A percentile compares a stretch with the other conserved stretches of the same genome.
These are phyloP conservation scores for Lepidotrigona ventralis DNA, from an alignment of 1,140 invertebrate genomes.

Conservation along the genomic window DNA sequence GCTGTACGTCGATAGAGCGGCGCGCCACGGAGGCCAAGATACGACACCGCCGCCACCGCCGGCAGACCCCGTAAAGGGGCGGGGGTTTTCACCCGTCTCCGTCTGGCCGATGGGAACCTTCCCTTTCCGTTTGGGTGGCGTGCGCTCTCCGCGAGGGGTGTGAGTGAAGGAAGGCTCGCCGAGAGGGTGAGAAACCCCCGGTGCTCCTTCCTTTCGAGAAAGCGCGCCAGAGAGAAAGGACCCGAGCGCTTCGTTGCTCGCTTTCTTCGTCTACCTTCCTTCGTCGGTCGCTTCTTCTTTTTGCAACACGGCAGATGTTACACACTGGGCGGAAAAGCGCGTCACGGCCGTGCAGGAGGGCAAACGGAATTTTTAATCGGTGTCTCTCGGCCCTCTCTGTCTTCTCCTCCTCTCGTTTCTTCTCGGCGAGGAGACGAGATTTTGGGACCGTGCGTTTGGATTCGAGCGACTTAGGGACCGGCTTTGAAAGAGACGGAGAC, in stretches of 20 bases:
- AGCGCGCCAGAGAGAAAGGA: conserved; percentile 58
- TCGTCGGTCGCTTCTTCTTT: conserved; percentile 49
- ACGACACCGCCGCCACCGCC: conserved; percentile 79
- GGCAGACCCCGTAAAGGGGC: conserved; percentile 78
- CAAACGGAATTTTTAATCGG: conserved; percentile 77
- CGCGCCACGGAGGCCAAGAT: conserved; percentile 80
- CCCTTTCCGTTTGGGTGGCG: conserved; percentile 16
- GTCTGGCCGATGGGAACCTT: background rate
- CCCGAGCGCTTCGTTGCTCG: background rate
- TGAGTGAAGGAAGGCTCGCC: conserved; percentile 39
- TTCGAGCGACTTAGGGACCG: too few species aligned
- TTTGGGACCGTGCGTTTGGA: background rate
- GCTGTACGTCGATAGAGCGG: conserved; percentile 80
- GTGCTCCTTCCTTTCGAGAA: conserved; percentile 66
- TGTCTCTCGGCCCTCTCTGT: conserved; percentile 7
- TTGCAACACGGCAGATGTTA: conserved; percentile 74
- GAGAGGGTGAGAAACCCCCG: conserved; percentile 23
- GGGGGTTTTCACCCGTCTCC: conserved; percentile 64
- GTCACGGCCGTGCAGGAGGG: conserved; percentile 12
- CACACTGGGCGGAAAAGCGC: conserved; percentile 48
- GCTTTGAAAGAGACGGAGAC: too few species aligned
- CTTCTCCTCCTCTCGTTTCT: background rate
- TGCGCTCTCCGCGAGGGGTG: conserved; percentile 18
- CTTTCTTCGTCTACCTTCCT: conserved; percentile 29
- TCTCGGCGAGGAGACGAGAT: background rate